phyloP scores from a whole-genome alignment of 2,797 vertebrate species.

The Alfaro cultratus region DNA sequence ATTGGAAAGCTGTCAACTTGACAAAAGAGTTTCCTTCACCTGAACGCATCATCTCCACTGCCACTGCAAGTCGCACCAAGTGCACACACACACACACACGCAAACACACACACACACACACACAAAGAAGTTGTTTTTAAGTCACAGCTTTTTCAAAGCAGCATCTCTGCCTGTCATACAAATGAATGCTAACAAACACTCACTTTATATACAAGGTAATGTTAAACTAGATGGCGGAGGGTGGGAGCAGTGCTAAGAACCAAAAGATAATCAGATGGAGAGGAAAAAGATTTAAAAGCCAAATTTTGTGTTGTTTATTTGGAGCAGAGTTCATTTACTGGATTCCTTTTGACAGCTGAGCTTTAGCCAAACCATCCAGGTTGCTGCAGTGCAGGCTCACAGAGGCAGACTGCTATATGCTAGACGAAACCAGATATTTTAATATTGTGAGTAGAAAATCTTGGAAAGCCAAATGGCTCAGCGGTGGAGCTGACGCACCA shows the following conservation, averaged over 20 bases:
- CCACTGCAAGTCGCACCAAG: neutral
- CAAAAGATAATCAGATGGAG: neutral
- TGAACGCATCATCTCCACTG: slow-evolving; percentile 3
- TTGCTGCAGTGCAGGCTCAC: neutral
- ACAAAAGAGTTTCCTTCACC: slow-evolving; percentile 10
- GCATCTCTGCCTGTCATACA: neutral
- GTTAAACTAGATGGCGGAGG: neutral
- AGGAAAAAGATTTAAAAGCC: neutral
- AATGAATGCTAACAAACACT: slow-evolving; percentile 1
- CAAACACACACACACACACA: too few relatives aligned
- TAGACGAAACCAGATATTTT: neutral
- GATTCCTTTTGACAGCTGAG: slow-evolving; percentile 2
- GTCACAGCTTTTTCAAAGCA: slow-evolving; percentile 1
- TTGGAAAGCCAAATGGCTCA: neutral
- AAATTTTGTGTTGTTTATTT: neutral
- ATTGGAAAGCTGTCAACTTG: slow-evolving; percentile 5
- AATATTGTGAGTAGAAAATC: neutral
- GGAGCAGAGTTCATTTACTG: neutral
- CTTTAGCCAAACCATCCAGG: neutral
- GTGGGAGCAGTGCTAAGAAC: neutral
- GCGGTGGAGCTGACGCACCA: neutral
- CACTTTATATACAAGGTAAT: neutral
- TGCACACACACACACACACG: neutral
- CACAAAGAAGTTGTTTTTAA: neutral
- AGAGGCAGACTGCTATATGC: neutral